Percentiles rank a stretch among this genome's conserved stretches.
Evolutionary conservation across 2,888 invertebrate genomes (phyloP).

Genomic region (Rhodophaea formosa): DNA sequence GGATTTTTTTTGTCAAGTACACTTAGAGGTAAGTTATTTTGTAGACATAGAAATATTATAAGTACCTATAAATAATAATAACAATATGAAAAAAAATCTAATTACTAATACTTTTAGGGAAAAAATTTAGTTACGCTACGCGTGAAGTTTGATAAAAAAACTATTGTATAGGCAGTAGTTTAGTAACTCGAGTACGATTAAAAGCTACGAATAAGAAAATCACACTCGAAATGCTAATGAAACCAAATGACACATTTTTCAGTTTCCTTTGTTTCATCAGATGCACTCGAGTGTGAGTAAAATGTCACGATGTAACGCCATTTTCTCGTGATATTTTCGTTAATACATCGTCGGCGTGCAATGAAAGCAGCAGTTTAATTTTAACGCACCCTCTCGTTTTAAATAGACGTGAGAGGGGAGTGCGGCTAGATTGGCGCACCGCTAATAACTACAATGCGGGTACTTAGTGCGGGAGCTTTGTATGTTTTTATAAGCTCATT

Average conservation of each 20-base stretch:
- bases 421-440: slow-evolving; percentile 67
- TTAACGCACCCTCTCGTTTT: slow-evolving; percentile 60
- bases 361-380: slow-evolving; percentile 54
- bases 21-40: too few relatives aligned
- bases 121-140: too few relatives aligned
- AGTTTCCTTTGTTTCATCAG: not conserved
- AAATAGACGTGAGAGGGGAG: slow-evolving; percentile 62
- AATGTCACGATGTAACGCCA: slow-evolving; percentile 1
- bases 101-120: too few relatives aligned
- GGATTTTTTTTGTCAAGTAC: too few relatives aligned
- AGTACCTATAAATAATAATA: too few relatives aligned
- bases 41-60: too few relatives aligned
- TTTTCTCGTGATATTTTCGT: slow-evolving; percentile 3
- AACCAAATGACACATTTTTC: not conserved
- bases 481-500: slow-evolving; percentile 19
- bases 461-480: slow-evolving; percentile 40
- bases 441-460: slow-evolving; percentile 73
- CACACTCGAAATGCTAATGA: not conserved
- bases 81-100: too few relatives aligned
- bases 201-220: too few relatives aligned
- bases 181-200: too few relatives aligned
- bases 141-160: too few relatives aligned
- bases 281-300: not conserved
- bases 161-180: too few relatives aligned
- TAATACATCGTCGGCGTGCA: slow-evolving; percentile 5